Evolutionary conservation across 2,888 invertebrate genomes (phyloP), one percentile per base, ranked within the genome.

Genomic region (Lamellibrachia columna): DNA sequence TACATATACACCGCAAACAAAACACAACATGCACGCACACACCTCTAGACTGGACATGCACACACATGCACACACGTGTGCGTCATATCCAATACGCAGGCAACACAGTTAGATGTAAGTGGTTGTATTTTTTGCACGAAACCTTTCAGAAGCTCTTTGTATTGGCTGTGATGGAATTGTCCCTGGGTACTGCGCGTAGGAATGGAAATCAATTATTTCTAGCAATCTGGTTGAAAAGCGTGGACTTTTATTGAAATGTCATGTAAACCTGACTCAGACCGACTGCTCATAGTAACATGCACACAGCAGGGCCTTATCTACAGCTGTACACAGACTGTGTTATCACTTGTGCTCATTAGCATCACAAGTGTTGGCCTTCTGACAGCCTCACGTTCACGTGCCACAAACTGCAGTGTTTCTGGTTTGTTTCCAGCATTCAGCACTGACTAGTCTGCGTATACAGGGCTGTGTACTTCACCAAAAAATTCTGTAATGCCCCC

Each of bases 141-240:
- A 75, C 75, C n/a, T 75, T 75, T 75, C 75, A 22, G 22, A 75
- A 75, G 75, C 22, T 22, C 22, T 15, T 15, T 60, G 60, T 75
- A 75, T 6, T 3, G 3, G 75, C 1, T 22, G 22, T 75, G 75
- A 75, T 75, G 75, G 75, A 75, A 75, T 15, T n/a, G 15, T 75
- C 22, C 75, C 75, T n/a, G 22, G 22, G 22, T 22, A 22, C 75
- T n/a, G 75, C 75, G 6, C 75, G n/a, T 75, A 75, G 22, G 22
- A 75, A 75, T 22, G 75, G 75, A 75, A 75, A 75, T 75, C 75
- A 75, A 75, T 75, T 75, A 75, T 75, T 75, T 75, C 75, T 75
- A 75, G 75, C 75, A 15, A 75, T 75, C 75, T 22, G 75, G 22
- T 75, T 75, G 22, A 22, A 75, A 22, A 22, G 75, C 75, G 15